These are phyloP conservation scores for Trachymyrmex cornetzi DNA, from an alignment of 1,140 invertebrate genomes.

Conservation along the genomic window DNA sequence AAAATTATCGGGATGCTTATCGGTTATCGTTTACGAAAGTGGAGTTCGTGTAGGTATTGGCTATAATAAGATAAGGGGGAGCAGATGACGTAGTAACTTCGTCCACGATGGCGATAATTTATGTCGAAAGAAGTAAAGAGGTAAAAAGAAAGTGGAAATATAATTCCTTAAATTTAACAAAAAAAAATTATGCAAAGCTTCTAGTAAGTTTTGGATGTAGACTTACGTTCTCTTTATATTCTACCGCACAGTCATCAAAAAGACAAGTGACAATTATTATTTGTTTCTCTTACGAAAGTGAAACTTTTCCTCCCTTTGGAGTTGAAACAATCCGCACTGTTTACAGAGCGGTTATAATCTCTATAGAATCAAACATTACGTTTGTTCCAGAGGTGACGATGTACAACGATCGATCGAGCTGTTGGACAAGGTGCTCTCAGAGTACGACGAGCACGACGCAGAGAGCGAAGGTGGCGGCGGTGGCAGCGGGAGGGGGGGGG, in stretches of 20 bases:
- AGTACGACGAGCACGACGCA: conserved; percentile 93
- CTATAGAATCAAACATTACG: conserved; percentile 84
- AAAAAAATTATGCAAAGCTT: neutral
- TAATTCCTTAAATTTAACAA: conserved; percentile 6
- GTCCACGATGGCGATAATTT: conserved; percentile 31
- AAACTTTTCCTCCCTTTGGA: neutral
- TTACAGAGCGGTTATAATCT: conserved; percentile 68
- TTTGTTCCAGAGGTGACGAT: conserved; percentile 92
- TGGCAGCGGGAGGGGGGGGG: no score
- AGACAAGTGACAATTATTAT: neutral
- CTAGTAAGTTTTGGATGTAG: neutral
- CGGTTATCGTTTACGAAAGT: conserved; percentile 44
- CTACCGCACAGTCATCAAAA: neutral
- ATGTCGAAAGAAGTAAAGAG: neutral
- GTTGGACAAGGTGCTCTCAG: conserved; percentile 94
- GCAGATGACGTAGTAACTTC: neutral
- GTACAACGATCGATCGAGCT: conserved; percentile 94
- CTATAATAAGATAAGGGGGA: conserved; percentile 21
- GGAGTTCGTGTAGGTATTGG: neutral
- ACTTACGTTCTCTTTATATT: neutral
- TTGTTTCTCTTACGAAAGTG: neutral
- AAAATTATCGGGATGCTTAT: conserved; percentile 48
- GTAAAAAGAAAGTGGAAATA: neutral
- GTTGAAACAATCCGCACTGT: neutral
- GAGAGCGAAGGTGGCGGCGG: conserved; percentile 81